Evolutionary conservation across 2,888 invertebrate species (phyloP).

Genomic region (Entomobrya multifasciata): DNA sequence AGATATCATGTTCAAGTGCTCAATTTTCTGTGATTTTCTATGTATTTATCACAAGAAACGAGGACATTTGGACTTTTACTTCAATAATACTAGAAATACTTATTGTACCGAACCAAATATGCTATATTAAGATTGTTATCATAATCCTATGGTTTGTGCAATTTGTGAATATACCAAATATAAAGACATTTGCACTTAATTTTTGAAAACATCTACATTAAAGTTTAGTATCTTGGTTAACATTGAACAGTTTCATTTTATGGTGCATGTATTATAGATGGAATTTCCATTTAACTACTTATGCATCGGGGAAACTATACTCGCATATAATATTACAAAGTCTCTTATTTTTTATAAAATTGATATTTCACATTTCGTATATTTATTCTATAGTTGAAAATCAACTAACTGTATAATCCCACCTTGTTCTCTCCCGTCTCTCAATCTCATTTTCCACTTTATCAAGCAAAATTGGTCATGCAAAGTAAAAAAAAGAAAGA

Average conservation of each 20-base stretch:
- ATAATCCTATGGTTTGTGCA: not conserved
- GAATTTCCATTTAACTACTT: conserved; percentile 40
- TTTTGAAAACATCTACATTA: not conserved
- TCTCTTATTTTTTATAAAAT: too few relatives aligned
- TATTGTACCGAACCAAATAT: not conserved
- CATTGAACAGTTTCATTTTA: not conserved
- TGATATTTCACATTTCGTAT: too few relatives aligned
- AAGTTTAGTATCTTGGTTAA: too few relatives aligned
- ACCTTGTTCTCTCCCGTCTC: conserved; percentile 46
- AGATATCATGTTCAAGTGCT: too few relatives aligned
- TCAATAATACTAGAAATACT: not conserved
- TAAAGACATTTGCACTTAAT: not conserved
- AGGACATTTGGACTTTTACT: conserved; percentile 41
- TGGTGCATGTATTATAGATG: conserved; percentile 47
- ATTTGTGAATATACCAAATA: not conserved
- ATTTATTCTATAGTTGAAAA: conserved; percentile 2
- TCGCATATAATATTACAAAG: conserved; percentile 41
- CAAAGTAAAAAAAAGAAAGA: too few relatives aligned
- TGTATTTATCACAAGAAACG: not conserved
- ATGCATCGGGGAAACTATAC: not conserved
- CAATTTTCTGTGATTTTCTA: not conserved
- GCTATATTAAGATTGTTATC: not conserved
- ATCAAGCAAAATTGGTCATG: conserved; percentile 63
- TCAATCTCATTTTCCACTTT: conserved; percentile 35
- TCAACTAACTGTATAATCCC: conserved; percentile 61